Evolutionary conservation across 1,140 invertebrate species (phyloP), one percentile per base, ranked within the genome.

Genomic region (Diplogasteroides magnus): DNA sequence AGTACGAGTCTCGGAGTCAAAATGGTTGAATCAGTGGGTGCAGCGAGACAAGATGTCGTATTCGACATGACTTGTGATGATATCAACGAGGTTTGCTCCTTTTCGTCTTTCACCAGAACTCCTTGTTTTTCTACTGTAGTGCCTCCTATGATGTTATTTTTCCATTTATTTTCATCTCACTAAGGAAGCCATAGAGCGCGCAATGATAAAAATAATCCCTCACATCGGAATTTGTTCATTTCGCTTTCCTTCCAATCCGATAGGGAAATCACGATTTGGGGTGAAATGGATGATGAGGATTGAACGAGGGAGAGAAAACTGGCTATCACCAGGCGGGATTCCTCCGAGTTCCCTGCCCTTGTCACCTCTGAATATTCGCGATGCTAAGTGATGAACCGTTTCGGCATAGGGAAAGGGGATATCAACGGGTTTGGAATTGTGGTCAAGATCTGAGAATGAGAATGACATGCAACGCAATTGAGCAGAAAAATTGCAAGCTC

Each of bases 1-100:
- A 69, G 69, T n/a, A 71, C 64, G 27, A 61, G 68, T 58, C 25
- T 76, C 26, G 57, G 56, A 2, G 75, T 81, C 19, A 61, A 79
- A 67, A 83, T 81, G 81, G 78, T 81, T 19, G 79, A 83, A 72
- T 81, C 79, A 26, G 82, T 83, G 27, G 79, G 79, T 3, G 37
- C 73, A 31, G 76, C 78, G 64, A 57, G 79, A 28, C 81, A 83
- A 64, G 79, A 81, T 66, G 72, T 76, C 37, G 79, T 81, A 1
- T 81, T 78, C 70, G 73, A 75, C 60, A 31, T 81, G 25, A 79
- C 77, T 48, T 81, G 79, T 60, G 77, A 79, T 31, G 74, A 71
- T 31, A 72, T 80, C 56, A 58, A 71, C 31, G 77, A 80, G 32
- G 77, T 82, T 61, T 0, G 32, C 2, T 6, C 25, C 19, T 48